Evolutionary conservation across 2,797 vertebrate genomes (phyloP).

Genomic region (Leptodactylus fallax): DNA sequence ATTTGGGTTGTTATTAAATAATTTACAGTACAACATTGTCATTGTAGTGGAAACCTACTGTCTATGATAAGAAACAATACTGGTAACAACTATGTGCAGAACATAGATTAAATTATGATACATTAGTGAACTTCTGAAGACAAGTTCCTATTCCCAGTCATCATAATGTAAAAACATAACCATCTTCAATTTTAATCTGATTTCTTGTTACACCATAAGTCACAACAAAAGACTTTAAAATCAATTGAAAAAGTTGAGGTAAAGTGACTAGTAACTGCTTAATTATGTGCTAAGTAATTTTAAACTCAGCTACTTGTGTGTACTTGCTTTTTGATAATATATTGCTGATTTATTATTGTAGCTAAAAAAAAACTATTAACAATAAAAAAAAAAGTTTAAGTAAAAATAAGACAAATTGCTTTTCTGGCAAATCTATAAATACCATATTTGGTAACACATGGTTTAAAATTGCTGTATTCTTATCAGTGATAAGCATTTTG

Average conservation of each 20-base stretch:
- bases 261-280: no score
- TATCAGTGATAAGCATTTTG: slow-evolving; percentile 59
- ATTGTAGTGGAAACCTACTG: no score
- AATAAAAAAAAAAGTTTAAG: not conserved
- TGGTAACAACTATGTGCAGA: no score
- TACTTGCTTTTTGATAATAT: not conserved
- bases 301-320: no score
- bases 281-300: no score
- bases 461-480: slow-evolving; percentile 55
- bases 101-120: not conserved
- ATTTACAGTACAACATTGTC: no score
- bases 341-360: not conserved
- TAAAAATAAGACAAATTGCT: slow-evolving; percentile 30
- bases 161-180: not conserved
- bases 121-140: not conserved
- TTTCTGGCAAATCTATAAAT: slow-evolving; percentile 20
- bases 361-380: not conserved
- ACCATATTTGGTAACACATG: slow-evolving; percentile 40
- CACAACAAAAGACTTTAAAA: no score
- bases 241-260: no score
- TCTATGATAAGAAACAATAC: no score
- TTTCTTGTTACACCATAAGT: no score
- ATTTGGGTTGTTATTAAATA: no score
- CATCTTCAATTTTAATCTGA: no score
- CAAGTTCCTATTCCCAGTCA: not conserved